These are phyloP conservation scores for Pseudomugil gertrudae DNA, from an alignment of 2,797 vertebrate genomes.

Conservation along the genomic window DNA sequence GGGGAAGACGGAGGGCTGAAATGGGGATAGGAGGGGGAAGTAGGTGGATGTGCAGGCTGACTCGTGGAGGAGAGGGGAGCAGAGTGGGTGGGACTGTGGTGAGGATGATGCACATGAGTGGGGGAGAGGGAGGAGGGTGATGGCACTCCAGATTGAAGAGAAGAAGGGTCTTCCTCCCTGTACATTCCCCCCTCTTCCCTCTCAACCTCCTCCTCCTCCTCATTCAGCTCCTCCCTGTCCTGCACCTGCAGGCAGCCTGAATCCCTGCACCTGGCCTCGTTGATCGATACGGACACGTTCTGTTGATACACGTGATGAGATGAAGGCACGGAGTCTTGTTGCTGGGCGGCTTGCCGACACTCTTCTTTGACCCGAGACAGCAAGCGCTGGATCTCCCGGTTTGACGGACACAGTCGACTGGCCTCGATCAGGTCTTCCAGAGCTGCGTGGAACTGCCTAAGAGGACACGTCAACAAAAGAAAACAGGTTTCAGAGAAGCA, in stretches of 20 bases:
- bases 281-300: slow-evolving; percentile 41
- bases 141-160: slow-evolving; percentile 30
- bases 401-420: slow-evolving; percentile 92
- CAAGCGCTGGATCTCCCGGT: slow-evolving; percentile 96
- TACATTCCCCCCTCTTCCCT: slow-evolving; percentile 81
- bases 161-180: slow-evolving; percentile 77
- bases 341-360: slow-evolving; percentile 86
- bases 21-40: slow-evolving; percentile 80
- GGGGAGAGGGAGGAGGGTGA: slow-evolving; percentile 59
- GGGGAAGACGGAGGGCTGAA: slow-evolving; percentile 90
- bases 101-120: slow-evolving; percentile 70
- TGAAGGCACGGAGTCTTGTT: slow-evolving; percentile 70
- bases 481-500: background rate
- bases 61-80: slow-evolving; percentile 83
- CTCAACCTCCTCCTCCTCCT: slow-evolving; percentile 86
- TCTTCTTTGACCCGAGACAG: slow-evolving; percentile 94
- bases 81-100: slow-evolving; percentile 81
- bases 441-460: slow-evolving; percentile 94
- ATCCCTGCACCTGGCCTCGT: slow-evolving; percentile 42
- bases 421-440: slow-evolving; percentile 97
- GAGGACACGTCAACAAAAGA: slow-evolving; percentile 28
- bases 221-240: slow-evolving; percentile 73
- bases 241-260: slow-evolving; percentile 44
- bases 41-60: slow-evolving; percentile 80
- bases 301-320: slow-evolving; percentile 52